Percentiles rank a stretch among this genome's conserved stretches.
Conservation (phyloP, 2,113 vertebrate genomes). For the Apodemus speciosus region DNA sequence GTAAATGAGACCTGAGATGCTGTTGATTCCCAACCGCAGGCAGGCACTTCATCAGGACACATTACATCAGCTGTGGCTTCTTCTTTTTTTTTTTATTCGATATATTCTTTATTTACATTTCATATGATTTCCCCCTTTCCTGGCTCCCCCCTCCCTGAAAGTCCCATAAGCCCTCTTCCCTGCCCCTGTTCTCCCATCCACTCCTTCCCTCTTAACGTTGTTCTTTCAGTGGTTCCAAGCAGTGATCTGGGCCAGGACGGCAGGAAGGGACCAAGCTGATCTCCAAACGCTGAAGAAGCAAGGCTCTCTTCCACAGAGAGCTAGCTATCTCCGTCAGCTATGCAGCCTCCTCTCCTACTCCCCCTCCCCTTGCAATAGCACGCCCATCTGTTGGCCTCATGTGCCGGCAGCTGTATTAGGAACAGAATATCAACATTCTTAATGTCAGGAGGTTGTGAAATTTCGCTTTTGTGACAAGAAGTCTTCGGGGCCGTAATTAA, state of each 20-base stretch:
- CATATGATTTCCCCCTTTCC: no score
- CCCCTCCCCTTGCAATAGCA: background rate
- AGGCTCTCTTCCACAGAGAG: background rate
- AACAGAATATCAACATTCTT: conserved; percentile 58
- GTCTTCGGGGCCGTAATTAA: conserved; percentile 72
- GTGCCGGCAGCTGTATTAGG: conserved; percentile 38
- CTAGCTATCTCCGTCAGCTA: background rate
- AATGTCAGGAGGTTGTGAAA: conserved; percentile 66
- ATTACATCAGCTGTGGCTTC: background rate
- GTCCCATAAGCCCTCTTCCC: no score
- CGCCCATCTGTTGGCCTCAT: conserved; percentile 74
- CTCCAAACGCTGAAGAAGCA: background rate
- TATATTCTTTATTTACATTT: no score
- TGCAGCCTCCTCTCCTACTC: background rate
- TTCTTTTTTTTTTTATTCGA: no score
- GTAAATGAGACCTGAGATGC: background rate
- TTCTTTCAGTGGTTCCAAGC: background rate
- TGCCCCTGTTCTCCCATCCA: no score
- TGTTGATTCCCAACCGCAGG: background rate
- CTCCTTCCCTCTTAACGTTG: no score
- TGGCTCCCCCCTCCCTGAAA: no score
- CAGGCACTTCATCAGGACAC: background rate
- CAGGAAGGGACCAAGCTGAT: background rate
- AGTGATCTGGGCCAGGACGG: background rate
- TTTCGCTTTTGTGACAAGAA: conserved; percentile 72